A percentile compares a stretch with the other conserved stretches of the same genome.
These are phyloP conservation scores for Cranoglanis bouderius DNA, from an alignment of 2,113 vertebrate genomes.

Conservation along the genomic window DNA sequence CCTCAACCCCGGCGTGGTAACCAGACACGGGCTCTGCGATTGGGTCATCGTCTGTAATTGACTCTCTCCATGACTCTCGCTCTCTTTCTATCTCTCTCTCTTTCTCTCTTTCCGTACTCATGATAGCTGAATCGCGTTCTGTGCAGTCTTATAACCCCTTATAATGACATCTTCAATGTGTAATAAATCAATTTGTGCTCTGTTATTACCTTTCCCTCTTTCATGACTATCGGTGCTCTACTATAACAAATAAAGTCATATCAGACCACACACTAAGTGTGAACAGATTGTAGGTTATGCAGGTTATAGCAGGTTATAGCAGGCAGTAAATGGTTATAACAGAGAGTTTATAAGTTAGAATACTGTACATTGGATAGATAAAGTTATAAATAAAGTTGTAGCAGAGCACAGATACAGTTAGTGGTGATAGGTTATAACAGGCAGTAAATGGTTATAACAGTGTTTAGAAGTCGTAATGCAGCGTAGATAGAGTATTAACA, in stretches of 20 bases:
- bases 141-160: neutral
- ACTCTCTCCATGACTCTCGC: slow-evolving; percentile 63
- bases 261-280: neutral
- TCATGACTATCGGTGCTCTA: neutral
- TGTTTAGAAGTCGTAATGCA: neutral
- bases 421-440: neutral
- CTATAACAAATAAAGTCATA: neutral
- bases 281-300: neutral
- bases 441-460: neutral
- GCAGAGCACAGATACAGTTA: neutral
- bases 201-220: neutral
- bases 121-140: neutral
- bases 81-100: slow-evolving; percentile 57
- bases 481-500: too few species aligned
- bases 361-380: neutral
- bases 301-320: neutral
- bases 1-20: slow-evolving; percentile 72
- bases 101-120: slow-evolving; percentile 57
- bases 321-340: neutral
- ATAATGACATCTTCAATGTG: neutral
- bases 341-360: neutral
- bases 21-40: slow-evolving; percentile 70
- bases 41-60: slow-evolving; percentile 72
- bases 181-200: neutral
- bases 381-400: neutral